Evolutionary conservation across 1,140 invertebrate species (phyloP).

Genomic region (Lepidurus couesii): DNA sequence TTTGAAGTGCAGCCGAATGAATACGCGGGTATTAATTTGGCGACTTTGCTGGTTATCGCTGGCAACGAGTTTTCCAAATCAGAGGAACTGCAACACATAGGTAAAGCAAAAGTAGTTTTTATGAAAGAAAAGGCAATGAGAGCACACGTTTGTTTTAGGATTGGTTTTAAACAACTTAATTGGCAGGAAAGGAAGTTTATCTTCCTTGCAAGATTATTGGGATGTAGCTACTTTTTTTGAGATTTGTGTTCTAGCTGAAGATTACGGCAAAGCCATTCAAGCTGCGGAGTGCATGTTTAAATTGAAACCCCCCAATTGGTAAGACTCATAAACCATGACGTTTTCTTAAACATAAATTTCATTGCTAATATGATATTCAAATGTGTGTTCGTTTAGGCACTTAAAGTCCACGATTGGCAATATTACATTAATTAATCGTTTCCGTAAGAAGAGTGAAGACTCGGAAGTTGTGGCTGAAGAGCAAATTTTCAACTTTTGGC

Average conservation of each 20-base stretch:
- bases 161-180: slow-evolving; percentile 96
- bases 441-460: slow-evolving; percentile 63
- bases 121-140: background rate
- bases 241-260: slow-evolving; percentile 93
- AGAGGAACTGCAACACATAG: slow-evolving; percentile 81
- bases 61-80: slow-evolving; percentile 92
- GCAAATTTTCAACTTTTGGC: slow-evolving; percentile 93
- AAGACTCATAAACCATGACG: slow-evolving; percentile 34
- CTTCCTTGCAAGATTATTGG: slow-evolving; percentile 94
- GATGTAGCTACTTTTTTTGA: slow-evolving; percentile 99
- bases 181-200: slow-evolving; percentile 92
- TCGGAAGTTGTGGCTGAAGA: slow-evolving; percentile 68
- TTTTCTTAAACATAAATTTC: slow-evolving; percentile 23
- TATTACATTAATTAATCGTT: slow-evolving; percentile 89
- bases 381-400: slow-evolving; percentile 56
- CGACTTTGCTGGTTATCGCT: slow-evolving; percentile 93
- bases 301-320: slow-evolving; percentile 96
- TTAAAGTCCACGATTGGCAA: slow-evolving; percentile 97
- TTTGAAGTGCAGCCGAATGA: slow-evolving; percentile 98
- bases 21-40: slow-evolving; percentile 98
- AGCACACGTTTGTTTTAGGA: slow-evolving; percentile 47
- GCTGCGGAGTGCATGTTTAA: slow-evolving; percentile 99
- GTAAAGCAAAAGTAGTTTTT: slow-evolving; percentile 45
- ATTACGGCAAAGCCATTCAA: slow-evolving; percentile 94
- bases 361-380: background rate